phyloP scores from a whole-genome alignment of 2,113 vertebrate species.

The Noturus placidus region DNA sequence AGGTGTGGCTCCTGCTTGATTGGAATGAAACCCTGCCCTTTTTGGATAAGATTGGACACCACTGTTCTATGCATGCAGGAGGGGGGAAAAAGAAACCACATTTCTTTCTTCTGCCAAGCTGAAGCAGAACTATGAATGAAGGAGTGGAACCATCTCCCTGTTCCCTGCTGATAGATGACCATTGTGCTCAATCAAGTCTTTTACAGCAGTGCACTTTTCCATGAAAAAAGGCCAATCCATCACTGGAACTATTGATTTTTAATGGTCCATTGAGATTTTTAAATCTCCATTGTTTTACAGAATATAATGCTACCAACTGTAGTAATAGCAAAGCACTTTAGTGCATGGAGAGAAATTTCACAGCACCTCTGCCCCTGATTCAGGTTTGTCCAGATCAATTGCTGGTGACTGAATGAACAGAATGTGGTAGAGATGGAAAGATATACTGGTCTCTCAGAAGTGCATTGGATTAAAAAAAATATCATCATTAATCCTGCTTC shows the following conservation, averaged over 20 bases:
- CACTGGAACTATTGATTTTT: constrained; percentile 38
- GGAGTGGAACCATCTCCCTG: constrained; percentile 6
- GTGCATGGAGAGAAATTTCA: constrained; percentile 35
- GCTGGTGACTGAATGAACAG: constrained; percentile 13
- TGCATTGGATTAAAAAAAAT: background rate
- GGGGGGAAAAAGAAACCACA: background rate
- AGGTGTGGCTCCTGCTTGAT: too few species aligned
- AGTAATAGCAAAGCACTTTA: constrained; percentile 32
- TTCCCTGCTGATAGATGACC: constrained; percentile 31
- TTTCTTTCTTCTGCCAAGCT: constrained; percentile 8
- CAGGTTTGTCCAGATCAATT: constrained; percentile 36
- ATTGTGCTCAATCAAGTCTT: constrained; percentile 41
- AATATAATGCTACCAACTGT: constrained; percentile 42
- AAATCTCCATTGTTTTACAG: constrained; percentile 34
- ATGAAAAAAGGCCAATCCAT: constrained; percentile 38
- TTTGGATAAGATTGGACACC: too few species aligned
- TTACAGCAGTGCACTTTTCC: constrained; percentile 28
- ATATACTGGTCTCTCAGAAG: constrained; percentile 24
- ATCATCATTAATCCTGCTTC: background rate
- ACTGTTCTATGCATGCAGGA: background rate
- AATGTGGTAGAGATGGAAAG: constrained; percentile 4
- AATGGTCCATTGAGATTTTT: too few species aligned
- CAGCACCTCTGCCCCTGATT: constrained; percentile 16
- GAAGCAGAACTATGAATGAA: constrained; percentile 5
- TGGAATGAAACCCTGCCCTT: too few species aligned